Base-by-base conservation (phyloP, 2,113 vertebrate species). In the Sminthopsis crassicaudata region DNA sequence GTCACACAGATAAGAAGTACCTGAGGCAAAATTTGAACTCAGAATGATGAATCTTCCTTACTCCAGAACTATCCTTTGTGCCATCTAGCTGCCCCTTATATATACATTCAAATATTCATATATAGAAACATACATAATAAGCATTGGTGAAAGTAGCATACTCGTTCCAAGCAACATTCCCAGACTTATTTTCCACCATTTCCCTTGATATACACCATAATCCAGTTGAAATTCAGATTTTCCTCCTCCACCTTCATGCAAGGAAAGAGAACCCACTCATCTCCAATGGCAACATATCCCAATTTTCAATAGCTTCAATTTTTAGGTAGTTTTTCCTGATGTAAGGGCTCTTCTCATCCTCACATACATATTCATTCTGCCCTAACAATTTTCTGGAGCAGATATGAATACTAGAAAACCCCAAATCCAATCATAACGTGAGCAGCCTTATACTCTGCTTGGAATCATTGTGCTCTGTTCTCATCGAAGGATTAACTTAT, bases 401-500 rank as follows among this genome's bases (percentile, higher is more conserved):
- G 60, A 12, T 67, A 67, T 36, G 16, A 67, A 67, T 67, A 36
- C 30, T 16, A 36, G 30, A 36, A 36, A 67, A 67, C n/a, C n/a
- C 26, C 60, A 67, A 67, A 67, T 67, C 30, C 60, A 67, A 67
- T 36, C 30, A 36, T 3, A 67, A 67, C 5, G 3, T 36, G 60
- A 36, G 30, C 27, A 30, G 30, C 30, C 30, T 92, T 92, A 60
- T 90, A 92, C 76, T 93, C 90, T 90, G 91, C 54, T 19, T 2
- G 14, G 57, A 95, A 55, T 54, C 76, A 90, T 89, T 30, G 48
- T 5, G 24, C 25, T 53, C 14, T 88, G 54, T 7, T 46, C 50
- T 89, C 50, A 46, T 6, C 5, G 42, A 51, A 94, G 53, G 57
- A 60, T 97, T 92, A 48, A n/a, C 53, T 91, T 42, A 90, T 46